Conservation (phyloP, 2,797 vertebrate genomes). For the Hoplostethus mediterraneus region DNA sequence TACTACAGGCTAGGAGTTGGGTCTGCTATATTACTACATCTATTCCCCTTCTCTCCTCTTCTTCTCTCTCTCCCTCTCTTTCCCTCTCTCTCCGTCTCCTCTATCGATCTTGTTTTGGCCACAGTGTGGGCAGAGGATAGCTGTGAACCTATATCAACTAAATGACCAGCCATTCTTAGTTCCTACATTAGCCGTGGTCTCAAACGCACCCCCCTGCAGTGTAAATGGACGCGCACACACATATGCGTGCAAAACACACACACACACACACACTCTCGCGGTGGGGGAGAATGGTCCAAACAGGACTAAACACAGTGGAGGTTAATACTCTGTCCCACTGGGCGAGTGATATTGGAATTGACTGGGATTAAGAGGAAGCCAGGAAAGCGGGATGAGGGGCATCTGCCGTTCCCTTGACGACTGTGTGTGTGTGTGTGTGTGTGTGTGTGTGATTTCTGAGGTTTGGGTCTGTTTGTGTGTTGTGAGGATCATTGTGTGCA, state of each 20-base stretch:
- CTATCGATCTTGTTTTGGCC: conserved; percentile 65
- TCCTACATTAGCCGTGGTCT: conserved; percentile 56
- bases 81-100: conserved; percentile 37
- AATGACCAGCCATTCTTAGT: conserved; percentile 66
- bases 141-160: conserved; percentile 70
- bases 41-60: conserved; percentile 51
- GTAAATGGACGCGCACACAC: conserved; percentile 49
- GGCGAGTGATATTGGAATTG: conserved; percentile 43
- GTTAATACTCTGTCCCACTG: conserved; percentile 48
- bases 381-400: not conserved
- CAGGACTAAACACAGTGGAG: conserved; percentile 24
- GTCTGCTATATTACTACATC: conserved; percentile 63
- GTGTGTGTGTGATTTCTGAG: not conserved
- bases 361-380: conserved; percentile 36
- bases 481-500: not conserved
- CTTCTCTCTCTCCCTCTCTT: conserved; percentile 2
- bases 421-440: conserved; percentile 15
- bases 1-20: conserved; percentile 52
- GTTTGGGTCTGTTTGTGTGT: not conserved
- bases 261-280: conserved; percentile 7
- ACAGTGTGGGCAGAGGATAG: conserved; percentile 40
- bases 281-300: conserved; percentile 25
- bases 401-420: conserved; percentile 21
- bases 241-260: not conserved
- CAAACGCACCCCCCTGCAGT: conserved; percentile 40